phyloP scores from a whole-genome alignment of 2,888 invertebrate species.

The Rhagium mordax region DNA sequence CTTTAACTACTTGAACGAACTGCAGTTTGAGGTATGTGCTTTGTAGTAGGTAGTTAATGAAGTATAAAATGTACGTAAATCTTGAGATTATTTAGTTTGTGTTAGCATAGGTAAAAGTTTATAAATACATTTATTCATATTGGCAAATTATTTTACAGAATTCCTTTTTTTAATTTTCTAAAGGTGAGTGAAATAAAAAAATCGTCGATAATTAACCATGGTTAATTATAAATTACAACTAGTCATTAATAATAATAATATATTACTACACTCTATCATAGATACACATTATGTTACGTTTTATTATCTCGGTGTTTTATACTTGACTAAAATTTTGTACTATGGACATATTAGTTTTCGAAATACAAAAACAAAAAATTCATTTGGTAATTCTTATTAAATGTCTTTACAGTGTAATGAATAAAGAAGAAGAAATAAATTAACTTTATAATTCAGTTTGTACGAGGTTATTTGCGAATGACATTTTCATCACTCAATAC shows the following conservation, averaged over 20 bases:
- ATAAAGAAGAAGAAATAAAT: too few species aligned
- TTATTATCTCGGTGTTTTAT: too few species aligned
- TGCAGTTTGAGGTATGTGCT: slow-evolving; percentile 75
- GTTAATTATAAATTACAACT: not conserved
- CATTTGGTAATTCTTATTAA: too few species aligned
- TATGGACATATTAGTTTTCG: too few species aligned
- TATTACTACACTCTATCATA: slow-evolving; percentile 2
- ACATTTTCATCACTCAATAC: too few species aligned
- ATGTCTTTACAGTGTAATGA: too few species aligned
- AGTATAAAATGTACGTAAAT: not conserved
- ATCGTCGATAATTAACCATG: not conserved
- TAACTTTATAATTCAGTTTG: too few species aligned
- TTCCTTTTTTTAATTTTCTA: slow-evolving; percentile 20
- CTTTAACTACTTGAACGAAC: slow-evolving; percentile 79
- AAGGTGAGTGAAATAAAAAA: slow-evolving; percentile 24
- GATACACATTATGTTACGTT: not conserved
- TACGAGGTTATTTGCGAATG: too few species aligned
- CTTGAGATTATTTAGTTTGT: not conserved
- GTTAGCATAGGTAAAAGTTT: not conserved
- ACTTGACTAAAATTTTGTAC: too few species aligned
- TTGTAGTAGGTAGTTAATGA: slow-evolving; percentile 13
- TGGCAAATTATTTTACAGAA: slow-evolving; percentile 29
- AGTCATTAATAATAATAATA: not conserved
- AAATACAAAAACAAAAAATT: too few species aligned
- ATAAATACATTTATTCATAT: slow-evolving; percentile 19